phyloP scores from a whole-genome alignment of 2,113 vertebrate genomes.

The Ceyx cyanopectus region DNA sequence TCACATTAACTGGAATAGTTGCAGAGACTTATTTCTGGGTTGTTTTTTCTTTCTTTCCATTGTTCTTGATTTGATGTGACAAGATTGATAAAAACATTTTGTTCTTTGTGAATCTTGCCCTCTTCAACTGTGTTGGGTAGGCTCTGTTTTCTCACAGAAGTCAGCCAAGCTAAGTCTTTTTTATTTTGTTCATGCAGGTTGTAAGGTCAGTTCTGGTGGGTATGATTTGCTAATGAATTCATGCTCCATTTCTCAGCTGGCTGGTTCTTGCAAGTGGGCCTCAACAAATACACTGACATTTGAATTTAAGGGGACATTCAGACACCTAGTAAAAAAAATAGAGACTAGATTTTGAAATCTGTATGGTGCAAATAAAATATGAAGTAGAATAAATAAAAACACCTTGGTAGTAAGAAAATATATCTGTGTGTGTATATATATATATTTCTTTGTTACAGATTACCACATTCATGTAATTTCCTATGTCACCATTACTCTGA shows the following conservation, averaged over 20 bases:
- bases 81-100: neutral
- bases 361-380: neutral
- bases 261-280: slow-evolving; percentile 31
- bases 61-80: neutral
- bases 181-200: slow-evolving; percentile 38
- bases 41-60: neutral
- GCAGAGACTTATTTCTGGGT: neutral
- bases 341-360: neutral
- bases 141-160: neutral
- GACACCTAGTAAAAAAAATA: neutral
- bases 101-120: neutral
- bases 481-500: neutral
- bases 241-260: slow-evolving; percentile 51
- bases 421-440: neutral
- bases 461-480: neutral
- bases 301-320: slow-evolving; percentile 29
- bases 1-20: neutral
- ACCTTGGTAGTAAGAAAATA: neutral
- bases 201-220: slow-evolving; percentile 45
- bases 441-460: neutral
- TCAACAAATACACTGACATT: slow-evolving; percentile 18
- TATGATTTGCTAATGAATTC: slow-evolving; percentile 48
- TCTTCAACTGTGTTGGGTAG: neutral
- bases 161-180: neutral
- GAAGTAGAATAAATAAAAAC: neutral